A percentile compares a stretch with the other conserved stretches of the same genome.
Conservation (phyloP, 2,888 invertebrate species). For the Xestia rhomboidea region DNA sequence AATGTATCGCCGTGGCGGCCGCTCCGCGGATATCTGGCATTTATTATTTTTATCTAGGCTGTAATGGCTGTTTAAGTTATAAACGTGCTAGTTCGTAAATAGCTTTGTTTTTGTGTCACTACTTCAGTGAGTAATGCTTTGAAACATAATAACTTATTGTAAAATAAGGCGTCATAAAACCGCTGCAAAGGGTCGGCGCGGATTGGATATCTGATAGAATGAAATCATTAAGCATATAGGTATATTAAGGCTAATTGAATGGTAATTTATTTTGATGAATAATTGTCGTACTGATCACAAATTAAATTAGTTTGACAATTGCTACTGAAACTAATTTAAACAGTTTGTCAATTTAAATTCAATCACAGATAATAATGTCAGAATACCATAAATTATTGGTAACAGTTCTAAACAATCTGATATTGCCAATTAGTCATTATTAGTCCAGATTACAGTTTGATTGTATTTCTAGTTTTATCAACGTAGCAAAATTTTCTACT, state of each 20-base stretch:
- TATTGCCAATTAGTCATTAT: constrained; percentile 28
- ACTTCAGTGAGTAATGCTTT: not conserved
- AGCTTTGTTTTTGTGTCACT: constrained; percentile 11
- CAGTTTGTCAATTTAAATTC: constrained; percentile 17
- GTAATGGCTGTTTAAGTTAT: constrained; percentile 53
- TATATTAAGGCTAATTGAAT: not conserved
- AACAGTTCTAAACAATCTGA: constrained; percentile 7
- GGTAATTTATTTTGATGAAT: not conserved
- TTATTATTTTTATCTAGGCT: constrained; percentile 67
- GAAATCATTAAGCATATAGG: not conserved
- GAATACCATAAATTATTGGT: constrained; percentile 22
- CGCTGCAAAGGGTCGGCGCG: not conserved
- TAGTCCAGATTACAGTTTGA: constrained; percentile 14
- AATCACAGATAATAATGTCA: constrained; percentile 16
- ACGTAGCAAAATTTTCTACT: not conserved
- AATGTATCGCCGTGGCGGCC: constrained; percentile 64
- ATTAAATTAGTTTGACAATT: constrained; percentile 3
- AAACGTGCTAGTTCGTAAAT: constrained; percentile 44
- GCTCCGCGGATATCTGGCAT: constrained; percentile 58
- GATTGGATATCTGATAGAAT: not conserved
- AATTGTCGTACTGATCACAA: not conserved
- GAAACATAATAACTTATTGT: not conserved
- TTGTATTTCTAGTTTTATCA: not conserved
- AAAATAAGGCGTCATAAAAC: not conserved
- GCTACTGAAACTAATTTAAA: constrained; percentile 12